Conservation (phyloP, 2,888 invertebrate genomes). For the Auanema sp. region DNA sequence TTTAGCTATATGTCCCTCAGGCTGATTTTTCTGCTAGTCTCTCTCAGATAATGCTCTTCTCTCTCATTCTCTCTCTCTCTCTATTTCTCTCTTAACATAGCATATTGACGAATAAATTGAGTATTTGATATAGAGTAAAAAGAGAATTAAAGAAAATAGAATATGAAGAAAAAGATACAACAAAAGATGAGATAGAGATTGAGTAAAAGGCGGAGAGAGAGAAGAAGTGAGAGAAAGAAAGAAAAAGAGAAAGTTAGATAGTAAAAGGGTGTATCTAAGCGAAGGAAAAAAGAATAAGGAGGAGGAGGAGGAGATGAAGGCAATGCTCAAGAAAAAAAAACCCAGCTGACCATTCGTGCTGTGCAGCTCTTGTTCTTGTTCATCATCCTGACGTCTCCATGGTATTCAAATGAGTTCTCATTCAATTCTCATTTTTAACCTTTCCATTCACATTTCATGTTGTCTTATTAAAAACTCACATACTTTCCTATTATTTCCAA, state of each 20-base stretch:
- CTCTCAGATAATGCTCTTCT: slow-evolving; percentile 14
- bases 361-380: no score
- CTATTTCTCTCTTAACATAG: slow-evolving; percentile 12
- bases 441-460: no score
- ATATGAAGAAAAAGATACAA: slow-evolving; percentile 20
- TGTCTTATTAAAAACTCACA: no score
- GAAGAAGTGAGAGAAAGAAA: background rate
- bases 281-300: background rate
- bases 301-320: background rate
- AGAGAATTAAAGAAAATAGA: slow-evolving; percentile 5
- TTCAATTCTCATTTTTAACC: no score
- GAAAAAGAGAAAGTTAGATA: slow-evolving; percentile 5
- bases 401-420: no score
- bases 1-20: no score
- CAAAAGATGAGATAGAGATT: slow-evolving; percentile 25
- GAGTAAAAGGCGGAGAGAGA: slow-evolving; percentile 8
- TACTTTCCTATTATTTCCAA: no score
- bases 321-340: no score
- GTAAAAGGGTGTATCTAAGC: slow-evolving; percentile 2
- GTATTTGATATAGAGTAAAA: slow-evolving; percentile 5
- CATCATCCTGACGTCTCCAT: no score
- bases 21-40: slow-evolving; percentile 9
- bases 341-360: no score
- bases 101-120: slow-evolving; percentile 13
- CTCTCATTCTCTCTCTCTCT: slow-evolving; percentile 8